phyloP scores from a whole-genome alignment of 2,888 invertebrate genomes.

The Rhagonycha fulva region DNA sequence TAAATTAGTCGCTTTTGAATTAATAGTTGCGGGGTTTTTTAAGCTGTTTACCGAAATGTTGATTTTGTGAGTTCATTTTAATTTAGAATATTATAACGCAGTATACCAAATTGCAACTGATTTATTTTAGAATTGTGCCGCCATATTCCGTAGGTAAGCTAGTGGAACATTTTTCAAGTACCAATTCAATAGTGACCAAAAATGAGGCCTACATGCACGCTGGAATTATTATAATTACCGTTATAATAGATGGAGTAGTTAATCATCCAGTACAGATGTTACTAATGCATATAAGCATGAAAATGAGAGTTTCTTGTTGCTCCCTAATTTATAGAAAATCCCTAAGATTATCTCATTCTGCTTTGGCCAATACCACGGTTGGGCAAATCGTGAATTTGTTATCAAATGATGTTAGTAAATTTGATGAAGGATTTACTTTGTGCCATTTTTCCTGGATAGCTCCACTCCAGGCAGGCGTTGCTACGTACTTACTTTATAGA shows the following conservation, averaged over 20 bases:
- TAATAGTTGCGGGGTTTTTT: constrained; percentile 43
- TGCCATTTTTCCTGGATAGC: constrained; percentile 81
- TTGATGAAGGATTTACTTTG: constrained; percentile 88
- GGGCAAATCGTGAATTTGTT: constrained; percentile 58
- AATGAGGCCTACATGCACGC: constrained; percentile 78
- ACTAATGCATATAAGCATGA: constrained; percentile 82
- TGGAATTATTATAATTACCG: constrained; percentile 62
- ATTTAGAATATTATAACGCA: neutral
- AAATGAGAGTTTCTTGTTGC: constrained; percentile 81
- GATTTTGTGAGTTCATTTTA: constrained; percentile 46
- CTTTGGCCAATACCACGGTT: constrained; percentile 64
- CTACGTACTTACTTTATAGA: constrained; percentile 60
- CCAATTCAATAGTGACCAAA: constrained; percentile 42
- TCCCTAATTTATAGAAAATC: constrained; percentile 81
- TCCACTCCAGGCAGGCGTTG: constrained; percentile 65
- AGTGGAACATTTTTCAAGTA: constrained; percentile 64
- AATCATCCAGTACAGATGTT: constrained; percentile 88
- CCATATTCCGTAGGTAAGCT: constrained; percentile 65
- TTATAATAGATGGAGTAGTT: constrained; percentile 44
- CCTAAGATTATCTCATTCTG: constrained; percentile 55
- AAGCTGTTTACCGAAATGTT: constrained; percentile 48
- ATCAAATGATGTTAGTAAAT: constrained; percentile 73
- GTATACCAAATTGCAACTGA: neutral
- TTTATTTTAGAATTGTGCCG: constrained; percentile 44
- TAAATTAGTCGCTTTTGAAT: constrained; percentile 44